Evolutionary conservation across 2,113 vertebrate species (phyloP), one percentile per base, ranked within the genome.

Genomic region (Menura novaehollandiae): DNA sequence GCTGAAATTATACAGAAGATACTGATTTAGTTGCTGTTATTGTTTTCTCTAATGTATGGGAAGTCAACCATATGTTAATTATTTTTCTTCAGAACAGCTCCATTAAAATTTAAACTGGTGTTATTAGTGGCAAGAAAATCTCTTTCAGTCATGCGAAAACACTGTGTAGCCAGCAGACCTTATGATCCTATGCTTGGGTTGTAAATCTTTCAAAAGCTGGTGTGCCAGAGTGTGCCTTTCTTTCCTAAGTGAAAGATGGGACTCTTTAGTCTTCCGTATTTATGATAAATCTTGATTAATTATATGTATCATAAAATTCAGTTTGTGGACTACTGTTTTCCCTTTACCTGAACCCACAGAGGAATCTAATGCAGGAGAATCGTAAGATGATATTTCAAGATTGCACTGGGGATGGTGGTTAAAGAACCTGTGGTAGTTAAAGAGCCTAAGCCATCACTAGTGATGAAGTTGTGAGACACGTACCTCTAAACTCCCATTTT

Each of bases 31-130:
- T 94, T 52, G 56, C 73, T 94, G 11, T 85, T 92, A 71, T 59
- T 90, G 78, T 95, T 95, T 95, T 92, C 62, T 78, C 64, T 93
- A 67, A 81, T 84, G 72, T 67, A 92, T 52, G 47, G 83, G 93
- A 95, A 96, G 66, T 94, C 90, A 89, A 89, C 64, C 88, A 51
- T 91, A 84, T 87, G 91, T 93, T 96, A 86, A 91, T 94, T 92
- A 89, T 94, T 92, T 92, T 94, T 92, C 83, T 84, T 91, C 49
- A 72, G 76, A 94, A 53, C 44, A 95, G 58, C 73, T 26, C 41
- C 56, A 78, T 86, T 96, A 91, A 89, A 88, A 86, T 83, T 85
- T 88, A 77, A 88, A 68, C 77, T 62, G 37, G 30, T 92, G 21
- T 75, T 90, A 66, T 69, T 81, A 94, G 52, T 43, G 72, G 32